phyloP scores from a whole-genome alignment of 2,888 invertebrate genomes.

The Spialia ferax region DNA sequence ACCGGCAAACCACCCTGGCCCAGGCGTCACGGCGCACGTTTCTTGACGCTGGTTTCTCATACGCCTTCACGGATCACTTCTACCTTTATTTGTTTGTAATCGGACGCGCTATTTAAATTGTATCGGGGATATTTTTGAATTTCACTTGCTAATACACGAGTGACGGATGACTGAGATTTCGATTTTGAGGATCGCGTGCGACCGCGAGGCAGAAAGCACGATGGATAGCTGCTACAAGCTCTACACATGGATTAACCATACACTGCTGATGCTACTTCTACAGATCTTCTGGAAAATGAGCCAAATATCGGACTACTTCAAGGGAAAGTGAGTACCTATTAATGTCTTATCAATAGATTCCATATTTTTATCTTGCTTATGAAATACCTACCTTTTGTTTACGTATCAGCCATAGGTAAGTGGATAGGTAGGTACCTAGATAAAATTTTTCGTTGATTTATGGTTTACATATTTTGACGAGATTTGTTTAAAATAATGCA shows the following conservation, averaged over 20 bases:
- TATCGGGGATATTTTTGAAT: conserved; percentile 48
- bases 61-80: conserved; percentile 38
- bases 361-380: conserved; percentile 16
- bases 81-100: conserved; percentile 16
- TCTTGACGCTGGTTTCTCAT: conserved; percentile 32
- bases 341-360: conserved; percentile 25
- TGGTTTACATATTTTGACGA: neutral
- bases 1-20: conserved; percentile 60
- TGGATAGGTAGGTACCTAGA: neutral
- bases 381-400: neutral
- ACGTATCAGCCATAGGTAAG: neutral
- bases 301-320: conserved; percentile 80
- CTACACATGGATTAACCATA: conserved; percentile 81
- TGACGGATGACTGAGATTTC: conserved; percentile 81
- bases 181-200: conserved; percentile 73
- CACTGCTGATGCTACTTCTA: conserved; percentile 77
- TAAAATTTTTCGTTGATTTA: conserved; percentile 4
- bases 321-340: conserved; percentile 77
- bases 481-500: neutral
- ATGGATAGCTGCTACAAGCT: conserved; percentile 81
- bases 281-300: conserved; percentile 84
- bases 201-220: conserved; percentile 64
- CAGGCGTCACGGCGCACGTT: conserved; percentile 56
- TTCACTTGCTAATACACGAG: conserved; percentile 61
- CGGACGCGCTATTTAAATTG: conserved; percentile 32